Evolutionary conservation across 2,113 vertebrate species (phyloP).

Genomic region (Poecilia latipinna): DNA sequence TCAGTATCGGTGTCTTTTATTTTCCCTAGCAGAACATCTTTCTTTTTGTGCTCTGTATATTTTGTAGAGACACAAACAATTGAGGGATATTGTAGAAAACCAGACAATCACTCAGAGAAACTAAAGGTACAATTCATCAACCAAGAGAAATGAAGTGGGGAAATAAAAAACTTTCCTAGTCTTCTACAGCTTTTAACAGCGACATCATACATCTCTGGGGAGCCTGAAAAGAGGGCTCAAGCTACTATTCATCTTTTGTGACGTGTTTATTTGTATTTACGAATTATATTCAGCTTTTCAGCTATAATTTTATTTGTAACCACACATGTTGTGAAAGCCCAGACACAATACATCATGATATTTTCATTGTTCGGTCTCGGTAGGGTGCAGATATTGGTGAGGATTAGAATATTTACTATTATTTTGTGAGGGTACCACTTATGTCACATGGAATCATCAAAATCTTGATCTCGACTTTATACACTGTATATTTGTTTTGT

Average conservation of each 20-base stretch:
- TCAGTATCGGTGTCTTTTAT: conserved; percentile 31
- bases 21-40: conserved; percentile 8
- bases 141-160: conserved; percentile 56
- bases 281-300: conserved; percentile 35
- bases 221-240: conserved; percentile 54
- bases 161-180: conserved; percentile 43
- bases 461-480: neutral
- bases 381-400: neutral
- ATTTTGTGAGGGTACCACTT: conserved; percentile 1
- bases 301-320: conserved; percentile 30
- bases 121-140: conserved; percentile 66
- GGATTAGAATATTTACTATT: neutral
- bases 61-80: conserved; percentile 50
- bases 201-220: conserved; percentile 67
- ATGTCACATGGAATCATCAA: neutral
- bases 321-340: neutral
- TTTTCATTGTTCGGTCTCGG: conserved; percentile 24
- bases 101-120: conserved; percentile 52
- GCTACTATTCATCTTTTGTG: conserved; percentile 72
- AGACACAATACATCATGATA: neutral
- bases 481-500: neutral
- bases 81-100: conserved; percentile 45
- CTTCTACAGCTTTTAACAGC: conserved; percentile 57
- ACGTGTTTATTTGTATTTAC: conserved; percentile 74
- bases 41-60: conserved; percentile 40